Percentiles rank a stretch among this genome's conserved stretches.
These are phyloP conservation scores for Echinarachnius parma DNA, from an alignment of 53 echinoderm and acorn worm species.

Conservation along the genomic window DNA sequence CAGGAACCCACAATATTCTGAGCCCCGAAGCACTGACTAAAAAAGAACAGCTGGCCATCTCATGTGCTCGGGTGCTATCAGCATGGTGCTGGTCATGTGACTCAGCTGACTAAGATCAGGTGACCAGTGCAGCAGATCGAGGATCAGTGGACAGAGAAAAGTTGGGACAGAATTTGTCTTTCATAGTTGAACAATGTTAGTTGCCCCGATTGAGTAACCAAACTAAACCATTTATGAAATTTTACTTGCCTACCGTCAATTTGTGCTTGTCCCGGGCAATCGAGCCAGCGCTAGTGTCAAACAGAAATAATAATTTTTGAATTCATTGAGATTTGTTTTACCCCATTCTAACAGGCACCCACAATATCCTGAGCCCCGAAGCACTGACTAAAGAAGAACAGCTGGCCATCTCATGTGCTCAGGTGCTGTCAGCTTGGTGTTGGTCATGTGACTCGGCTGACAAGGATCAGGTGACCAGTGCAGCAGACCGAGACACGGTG, in stretches of 20 bases:
- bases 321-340: no score
- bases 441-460: slow-evolving; percentile 13
- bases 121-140: slow-evolving; percentile 19
- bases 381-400: slow-evolving; percentile 47
- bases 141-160: no score
- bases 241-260: no score
- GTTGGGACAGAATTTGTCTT: no score
- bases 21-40: slow-evolving; percentile 44
- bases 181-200: no score
- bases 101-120: not conserved
- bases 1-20: slow-evolving; percentile 60
- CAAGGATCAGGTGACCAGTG: slow-evolving; percentile 13
- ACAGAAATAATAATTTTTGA: no score
- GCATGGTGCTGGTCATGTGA: slow-evolving; percentile 56
- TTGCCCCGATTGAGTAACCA: no score
- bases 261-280: no score
- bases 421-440: slow-evolving; percentile 56
- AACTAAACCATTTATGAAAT: no score
- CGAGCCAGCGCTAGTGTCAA: no score
- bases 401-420: slow-evolving; percentile 50
- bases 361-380: slow-evolving; percentile 54
- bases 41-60: slow-evolving; percentile 51
- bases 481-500: slow-evolving; percentile 24
- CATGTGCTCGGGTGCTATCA: slow-evolving; percentile 41
- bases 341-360: slow-evolving; percentile 23